Conservation (phyloP, 1,140 invertebrate genomes). For the Leptinotarsa lineolata region DNA sequence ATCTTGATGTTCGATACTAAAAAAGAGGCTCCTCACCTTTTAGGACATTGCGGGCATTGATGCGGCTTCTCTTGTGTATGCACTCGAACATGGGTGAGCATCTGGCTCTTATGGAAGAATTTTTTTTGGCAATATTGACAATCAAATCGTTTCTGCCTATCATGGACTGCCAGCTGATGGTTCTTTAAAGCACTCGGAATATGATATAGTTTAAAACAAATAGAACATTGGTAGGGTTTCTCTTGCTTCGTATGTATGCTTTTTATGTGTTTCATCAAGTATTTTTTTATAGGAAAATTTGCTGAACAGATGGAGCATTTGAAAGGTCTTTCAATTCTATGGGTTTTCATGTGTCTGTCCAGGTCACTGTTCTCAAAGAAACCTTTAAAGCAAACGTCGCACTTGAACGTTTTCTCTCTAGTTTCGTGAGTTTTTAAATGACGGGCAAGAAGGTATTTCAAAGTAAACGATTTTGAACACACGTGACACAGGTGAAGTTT, state of each 20-base stretch:
- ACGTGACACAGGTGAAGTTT: background rate
- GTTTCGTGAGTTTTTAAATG: background rate
- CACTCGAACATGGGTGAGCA: background rate
- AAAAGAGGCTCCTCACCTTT: background rate
- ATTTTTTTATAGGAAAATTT: background rate
- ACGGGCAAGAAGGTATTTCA: background rate
- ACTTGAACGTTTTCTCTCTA: background rate
- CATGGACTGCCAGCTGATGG: constrained; percentile 64
- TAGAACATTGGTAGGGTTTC: constrained; percentile 39
- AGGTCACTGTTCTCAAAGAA: background rate
- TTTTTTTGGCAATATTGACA: constrained; percentile 27
- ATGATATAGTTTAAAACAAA: constrained; percentile 67
- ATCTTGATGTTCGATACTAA: no score
- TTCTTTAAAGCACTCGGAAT: constrained; percentile 66
- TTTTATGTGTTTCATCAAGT: background rate
- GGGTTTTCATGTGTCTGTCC: background rate
- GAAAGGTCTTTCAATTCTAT: background rate
- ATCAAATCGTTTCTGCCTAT: constrained; percentile 73
- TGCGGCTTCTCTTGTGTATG: background rate
- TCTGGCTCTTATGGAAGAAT: background rate
- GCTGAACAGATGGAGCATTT: background rate
- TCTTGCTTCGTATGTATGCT: background rate
- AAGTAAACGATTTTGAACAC: background rate
- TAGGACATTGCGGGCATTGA: background rate
- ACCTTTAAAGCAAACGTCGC: background rate